Base-by-base conservation (phyloP, 2,888 invertebrate genomes). In the Heliconius ismenius region DNA sequence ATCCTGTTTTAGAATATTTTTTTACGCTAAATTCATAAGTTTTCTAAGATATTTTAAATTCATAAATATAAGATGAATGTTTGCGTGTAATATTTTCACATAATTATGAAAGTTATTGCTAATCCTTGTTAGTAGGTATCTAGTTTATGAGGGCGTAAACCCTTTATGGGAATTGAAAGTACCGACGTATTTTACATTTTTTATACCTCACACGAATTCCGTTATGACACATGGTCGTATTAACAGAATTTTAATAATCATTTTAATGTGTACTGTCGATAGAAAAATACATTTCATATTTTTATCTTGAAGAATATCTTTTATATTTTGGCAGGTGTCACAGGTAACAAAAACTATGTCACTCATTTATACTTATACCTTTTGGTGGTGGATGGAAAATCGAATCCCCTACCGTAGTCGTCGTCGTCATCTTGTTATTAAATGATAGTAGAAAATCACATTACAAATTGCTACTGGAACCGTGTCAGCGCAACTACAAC, bases 111-210 rank as follows among this genome's bases (percentile, higher is more conserved):
- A 78, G 74, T 63, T 73, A 58, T 74, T 72, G 36, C 73, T 64
- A 74, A 73, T 64, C 54, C 36, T 69, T 68, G 90, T 91, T 92
- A 92, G 93, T 92, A 90, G 90, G 87, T 84, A 86, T 89, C 88
- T 92, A 92, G 91, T 92, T 92, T 92, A 85, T 82, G 83, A 91
- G 88, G 86, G 86, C 81, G 87, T 84, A 73, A 81, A 82, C 86
- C 84, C 84, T 86, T 88, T 85, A 86, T 82, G 89, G 90, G 90
- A 86, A 88, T 78, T 64, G 85, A 89, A 92, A 92, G 91, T 90
- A 90, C 91, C 92, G 90, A 90, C 90, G 83, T 91, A 88, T 89
- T 92, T 92, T 91, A 90, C 89, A 92, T 92, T 92, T 93, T 90
- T 90, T 39, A 86, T 89, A 85, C 84, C 82, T 82, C 81, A 87